These are phyloP conservation scores for Zaprionus ghesquierei DNA, from an alignment of 1,140 invertebrate species.

Conservation along the genomic window DNA sequence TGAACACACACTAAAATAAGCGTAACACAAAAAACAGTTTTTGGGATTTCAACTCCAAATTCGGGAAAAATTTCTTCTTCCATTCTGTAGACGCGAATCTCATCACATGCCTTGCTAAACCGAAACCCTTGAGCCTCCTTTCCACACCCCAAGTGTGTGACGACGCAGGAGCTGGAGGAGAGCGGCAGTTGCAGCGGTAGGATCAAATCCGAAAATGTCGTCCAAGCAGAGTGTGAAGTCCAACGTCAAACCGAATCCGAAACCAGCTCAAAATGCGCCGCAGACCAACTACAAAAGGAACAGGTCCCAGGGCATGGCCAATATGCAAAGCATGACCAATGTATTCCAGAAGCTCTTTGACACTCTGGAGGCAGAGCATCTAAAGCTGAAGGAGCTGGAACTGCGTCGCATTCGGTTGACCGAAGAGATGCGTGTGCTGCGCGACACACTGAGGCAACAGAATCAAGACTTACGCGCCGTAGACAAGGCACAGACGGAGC, in stretches of 20 bases:
- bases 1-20: neutral
- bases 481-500: neutral
- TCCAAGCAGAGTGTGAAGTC: too few species aligned
- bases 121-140: neutral
- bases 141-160: too few species aligned
- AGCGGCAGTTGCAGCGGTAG: too few species aligned
- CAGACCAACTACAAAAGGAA: neutral
- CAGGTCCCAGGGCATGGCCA: neutral
- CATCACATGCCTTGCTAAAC: neutral
- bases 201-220: too few species aligned
- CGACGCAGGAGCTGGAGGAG: too few species aligned
- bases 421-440: conserved; percentile 35
- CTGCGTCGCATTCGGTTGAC: conserved; percentile 10
- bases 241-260: accelerated
- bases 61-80: neutral
- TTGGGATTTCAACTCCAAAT: neutral
- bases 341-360: conserved; percentile 27
- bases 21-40: neutral
- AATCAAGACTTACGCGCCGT: conserved; percentile 9
- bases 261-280: neutral
- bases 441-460: conserved; percentile 18
- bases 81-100: neutral
- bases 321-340: neutral
- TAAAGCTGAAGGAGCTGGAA: conserved; percentile 40
- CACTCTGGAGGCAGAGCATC: conserved; percentile 37